Evolutionary conservation across 2,888 invertebrate species (phyloP), one percentile per base, ranked within the genome.

Genomic region (Thysanoteuthis rhombus): DNA sequence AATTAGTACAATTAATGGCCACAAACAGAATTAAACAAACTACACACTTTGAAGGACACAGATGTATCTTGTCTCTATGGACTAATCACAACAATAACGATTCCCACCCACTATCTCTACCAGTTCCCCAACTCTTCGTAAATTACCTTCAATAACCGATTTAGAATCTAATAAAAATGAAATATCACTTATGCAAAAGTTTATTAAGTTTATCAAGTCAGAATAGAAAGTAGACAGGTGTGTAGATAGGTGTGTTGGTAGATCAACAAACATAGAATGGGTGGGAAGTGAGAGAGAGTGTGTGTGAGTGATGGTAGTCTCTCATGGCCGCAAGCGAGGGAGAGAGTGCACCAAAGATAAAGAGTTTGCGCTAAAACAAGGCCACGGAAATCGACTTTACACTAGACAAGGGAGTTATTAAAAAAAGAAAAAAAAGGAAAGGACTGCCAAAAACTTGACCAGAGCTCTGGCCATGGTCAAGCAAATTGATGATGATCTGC

Each of bases 201-300:
- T 75, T 75, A 75, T 75, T 75, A 75, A n/a, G n/a, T 75, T 75
- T 75, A 75, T 75, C 36, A 75, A 75, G n/a, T 75, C n/a, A 75
- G n/a, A 75, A n/a, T 75, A 36, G 36, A 75, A 75, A 19, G 19
- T 75, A 75, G n/a, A 75, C 75, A 75, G 75, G 75, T 75, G n/a
- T 75, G 75, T 75, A 75, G 75, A 75, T 75, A 75, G 75, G 75
- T 75, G 75, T 75, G 75, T 75, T n/a, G 75, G 75, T 75, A n/a
- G 75, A 75, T 75, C 2, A 75, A 75, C 75, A 36, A 1, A 75
- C 16, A 75, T n/a, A n/a, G 52, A 25, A 52, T 0, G 25, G 25
- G 22, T 22, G 22, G 52, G 22, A 6, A 25, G 52, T 0, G 52
- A 36, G 16, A 75, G 75, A 75, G 75, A n/a, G 36, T n/a, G n/a